Conservation (phyloP, 2,797 vertebrate species). For the Hippoglossus hippoglossus region DNA sequence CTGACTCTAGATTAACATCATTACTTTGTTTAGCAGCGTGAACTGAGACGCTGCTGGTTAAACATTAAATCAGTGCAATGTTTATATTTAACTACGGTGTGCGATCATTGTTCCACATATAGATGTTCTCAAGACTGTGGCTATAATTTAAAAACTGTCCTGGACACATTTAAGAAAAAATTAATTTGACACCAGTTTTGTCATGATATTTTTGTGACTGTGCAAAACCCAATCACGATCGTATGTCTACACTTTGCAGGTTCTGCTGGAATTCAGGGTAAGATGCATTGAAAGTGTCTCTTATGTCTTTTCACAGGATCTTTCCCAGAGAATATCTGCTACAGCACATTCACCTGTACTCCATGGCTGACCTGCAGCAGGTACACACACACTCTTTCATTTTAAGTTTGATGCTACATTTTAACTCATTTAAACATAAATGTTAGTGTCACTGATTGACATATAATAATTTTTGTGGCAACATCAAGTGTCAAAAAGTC, state of each 20-base stretch:
- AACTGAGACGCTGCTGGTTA: slow-evolving; percentile 27
- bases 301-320: slow-evolving; percentile 84
- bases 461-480: no score
- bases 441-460: no score
- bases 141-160: background rate
- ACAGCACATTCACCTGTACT: slow-evolving; percentile 98
- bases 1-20: slow-evolving; percentile 18
- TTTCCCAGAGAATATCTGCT: slow-evolving; percentile 97
- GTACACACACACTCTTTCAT: slow-evolving; percentile 71
- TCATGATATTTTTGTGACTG: no score
- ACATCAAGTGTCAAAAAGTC: no score
- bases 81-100: slow-evolving; percentile 20
- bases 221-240: no score
- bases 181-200: no score
- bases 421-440: background rate
- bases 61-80: slow-evolving; percentile 33
- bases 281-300: background rate
- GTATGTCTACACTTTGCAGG: no score
- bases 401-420: background rate
- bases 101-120: slow-evolving; percentile 11
- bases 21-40: slow-evolving; percentile 3
- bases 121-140: background rate
- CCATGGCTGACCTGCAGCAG: slow-evolving; percentile 96
- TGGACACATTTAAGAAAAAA: no score
- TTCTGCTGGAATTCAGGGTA: background rate